A percentile compares a stretch with the other conserved stretches of the same genome.
Evolutionary conservation across 2,888 invertebrate species (phyloP).

Genomic region (Synanthedon tipuliformis): DNA sequence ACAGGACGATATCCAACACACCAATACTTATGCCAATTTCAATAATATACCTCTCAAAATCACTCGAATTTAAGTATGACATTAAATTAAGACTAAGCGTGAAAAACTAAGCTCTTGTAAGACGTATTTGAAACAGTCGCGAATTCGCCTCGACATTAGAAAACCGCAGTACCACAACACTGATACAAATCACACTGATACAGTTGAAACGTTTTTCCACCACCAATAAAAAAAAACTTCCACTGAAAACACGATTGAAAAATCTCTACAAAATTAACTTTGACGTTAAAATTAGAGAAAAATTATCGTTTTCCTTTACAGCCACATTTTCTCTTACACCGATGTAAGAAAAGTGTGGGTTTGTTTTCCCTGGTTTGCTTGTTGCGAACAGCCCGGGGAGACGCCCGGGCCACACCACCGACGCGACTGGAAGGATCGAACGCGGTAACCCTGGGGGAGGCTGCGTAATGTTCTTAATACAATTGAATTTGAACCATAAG

Average conservation of each 20-base stretch:
- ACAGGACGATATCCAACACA: slow-evolving; percentile 64
- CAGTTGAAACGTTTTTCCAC: background rate
- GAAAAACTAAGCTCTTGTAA: slow-evolving; percentile 42
- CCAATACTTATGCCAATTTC: slow-evolving; percentile 28
- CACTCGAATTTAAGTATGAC: slow-evolving; percentile 24
- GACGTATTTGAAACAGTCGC: background rate
- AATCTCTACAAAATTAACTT: slow-evolving; percentile 55
- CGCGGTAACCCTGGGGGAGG: slow-evolving; percentile 62
- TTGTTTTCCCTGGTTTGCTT: slow-evolving; percentile 29
- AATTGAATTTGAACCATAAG: slow-evolving; percentile 20
- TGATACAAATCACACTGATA: no score
- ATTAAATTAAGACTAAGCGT: slow-evolving; percentile 20
- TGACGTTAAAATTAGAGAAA: slow-evolving; percentile 54
- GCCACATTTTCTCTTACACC: slow-evolving; percentile 49
- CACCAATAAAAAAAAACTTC: slow-evolving; percentile 19
- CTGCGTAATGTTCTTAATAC: slow-evolving; percentile 46
- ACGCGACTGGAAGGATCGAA: slow-evolving; percentile 67
- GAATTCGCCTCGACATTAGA: slow-evolving; percentile 4
- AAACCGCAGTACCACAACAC: background rate
- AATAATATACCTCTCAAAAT: slow-evolving; percentile 48
- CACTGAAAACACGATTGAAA: slow-evolving; percentile 8
- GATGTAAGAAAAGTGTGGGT: slow-evolving; percentile 52
- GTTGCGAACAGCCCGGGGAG: slow-evolving; percentile 37
- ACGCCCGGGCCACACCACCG: slow-evolving; percentile 59
- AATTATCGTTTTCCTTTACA: slow-evolving; percentile 14